Evolutionary conservation across 2,797 vertebrate species (phyloP), one percentile per base, ranked within the genome.

Genomic region (Oryzias sinensis): DNA sequence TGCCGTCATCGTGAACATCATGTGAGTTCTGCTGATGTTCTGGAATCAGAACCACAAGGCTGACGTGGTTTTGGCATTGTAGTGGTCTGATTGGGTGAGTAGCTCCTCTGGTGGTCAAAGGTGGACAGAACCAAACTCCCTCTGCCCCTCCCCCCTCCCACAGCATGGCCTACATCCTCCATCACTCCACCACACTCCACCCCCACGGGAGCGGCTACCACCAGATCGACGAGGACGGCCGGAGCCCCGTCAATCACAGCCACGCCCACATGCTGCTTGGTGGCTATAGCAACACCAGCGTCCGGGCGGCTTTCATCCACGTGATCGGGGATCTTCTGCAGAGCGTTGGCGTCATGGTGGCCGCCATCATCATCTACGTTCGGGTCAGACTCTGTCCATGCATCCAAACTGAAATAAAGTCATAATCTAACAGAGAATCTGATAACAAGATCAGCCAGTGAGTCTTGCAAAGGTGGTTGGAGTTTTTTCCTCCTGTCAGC

Each of bases 101-200:
- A 27, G 33, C 33, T 11, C 33, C 33, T 37, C 33, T 6, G 7
- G 27, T 3, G 33, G 33, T 37, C 33, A 27, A 6, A 27, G 27
- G 7, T 6, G 5, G 25, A 6, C 33, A 3, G 33, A 37, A 37
- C 33, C 33, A 1, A 33, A 11, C 33, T 11, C 5, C 48, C 1
- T 52, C 14, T 56, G 2, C n/a, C 6, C 4, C 29, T n/a, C 27
- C 37, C 44, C n/a, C 6, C 5, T 27, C 27, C 37, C 44, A 24
- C 83, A 99, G 97, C 67, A 98, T 99, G 97, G 96, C 94, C 62
- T 96, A 95, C 81, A 94, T 98, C 86, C 94, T 99, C 51, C 96
- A 95, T 63, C 96, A 97, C 70, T 93, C 96, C 11, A 94, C 93
- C 5, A 84, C 85, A 2, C 78, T 93, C 70, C 96, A 97, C 0